A percentile compares a stretch with the other conserved stretches of the same genome.
Evolutionary conservation across 1,140 invertebrate genomes (phyloP).

Genomic region (Nebria ingens): DNA sequence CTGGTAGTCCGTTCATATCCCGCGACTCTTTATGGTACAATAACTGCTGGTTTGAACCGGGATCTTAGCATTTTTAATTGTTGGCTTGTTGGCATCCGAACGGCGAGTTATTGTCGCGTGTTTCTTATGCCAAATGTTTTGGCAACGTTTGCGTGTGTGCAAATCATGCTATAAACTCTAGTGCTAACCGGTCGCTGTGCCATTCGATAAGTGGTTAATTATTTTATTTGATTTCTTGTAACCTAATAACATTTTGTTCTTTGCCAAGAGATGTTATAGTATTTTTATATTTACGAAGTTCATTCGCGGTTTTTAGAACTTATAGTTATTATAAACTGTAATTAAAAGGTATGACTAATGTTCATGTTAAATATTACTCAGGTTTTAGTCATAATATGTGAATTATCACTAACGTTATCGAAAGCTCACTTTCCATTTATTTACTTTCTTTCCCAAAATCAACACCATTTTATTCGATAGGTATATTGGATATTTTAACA

Average conservation of each 20-base stretch:
- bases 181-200: not conserved
- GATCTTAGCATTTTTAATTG: conserved; percentile 4
- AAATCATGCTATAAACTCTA: not conserved
- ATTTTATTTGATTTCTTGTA: not conserved
- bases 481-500: no score
- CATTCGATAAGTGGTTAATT: not conserved
- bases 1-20: not conserved
- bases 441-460: no score
- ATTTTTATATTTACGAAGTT: not conserved
- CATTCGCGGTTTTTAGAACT: not conserved
- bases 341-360: no score
- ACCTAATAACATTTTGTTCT: not conserved
- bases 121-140: conserved; percentile 3
- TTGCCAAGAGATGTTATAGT: not conserved
- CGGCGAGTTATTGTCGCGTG: conserved; percentile 2
- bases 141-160: not conserved
- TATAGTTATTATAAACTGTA: not conserved
- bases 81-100: not conserved
- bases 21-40: not conserved
- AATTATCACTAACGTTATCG: no score
- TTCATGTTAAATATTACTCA: no score
- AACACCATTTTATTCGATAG: no score
- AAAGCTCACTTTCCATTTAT: no score
- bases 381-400: no score
- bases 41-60: not conserved